These are phyloP conservation scores for Nesogale talazaci DNA, from an alignment of 2,113 vertebrate genomes.

Conservation along the genomic window DNA sequence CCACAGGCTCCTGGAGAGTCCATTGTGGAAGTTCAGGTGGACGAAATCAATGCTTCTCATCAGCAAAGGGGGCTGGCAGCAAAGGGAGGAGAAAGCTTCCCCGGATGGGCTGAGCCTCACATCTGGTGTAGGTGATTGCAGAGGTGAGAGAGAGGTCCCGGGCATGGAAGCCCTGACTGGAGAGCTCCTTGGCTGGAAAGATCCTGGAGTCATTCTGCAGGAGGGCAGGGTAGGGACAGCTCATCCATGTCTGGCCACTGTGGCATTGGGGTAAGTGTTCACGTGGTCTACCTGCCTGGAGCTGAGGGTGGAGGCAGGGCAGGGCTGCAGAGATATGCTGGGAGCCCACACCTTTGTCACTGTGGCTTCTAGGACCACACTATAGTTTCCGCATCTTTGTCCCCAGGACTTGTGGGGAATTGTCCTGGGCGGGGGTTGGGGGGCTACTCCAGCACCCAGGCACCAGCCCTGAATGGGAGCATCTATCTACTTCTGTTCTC, in stretches of 20 bases:
- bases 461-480: too few species aligned
- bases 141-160: background rate
- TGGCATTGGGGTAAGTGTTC: background rate
- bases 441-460: background rate
- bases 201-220: background rate
- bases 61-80: background rate
- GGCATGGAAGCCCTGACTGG: background rate
- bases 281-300: background rate
- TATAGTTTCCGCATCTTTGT: background rate
- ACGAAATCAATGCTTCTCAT: background rate
- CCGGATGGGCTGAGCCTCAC: background rate
- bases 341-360: background rate
- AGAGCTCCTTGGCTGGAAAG: background rate
- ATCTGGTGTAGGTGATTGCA: background rate
- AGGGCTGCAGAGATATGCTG: accelerated
- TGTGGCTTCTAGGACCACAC: background rate
- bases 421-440: too few species aligned
- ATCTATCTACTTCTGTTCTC: background rate
- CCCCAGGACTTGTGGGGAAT: too few species aligned
- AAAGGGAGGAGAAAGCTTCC: background rate
- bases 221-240: background rate
- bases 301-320: background rate
- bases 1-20: background rate
- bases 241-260: background rate
- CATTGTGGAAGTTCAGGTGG: background rate